Base-by-base conservation (phyloP, 2,888 invertebrate genomes). In the Protophormia terraenovae region DNA sequence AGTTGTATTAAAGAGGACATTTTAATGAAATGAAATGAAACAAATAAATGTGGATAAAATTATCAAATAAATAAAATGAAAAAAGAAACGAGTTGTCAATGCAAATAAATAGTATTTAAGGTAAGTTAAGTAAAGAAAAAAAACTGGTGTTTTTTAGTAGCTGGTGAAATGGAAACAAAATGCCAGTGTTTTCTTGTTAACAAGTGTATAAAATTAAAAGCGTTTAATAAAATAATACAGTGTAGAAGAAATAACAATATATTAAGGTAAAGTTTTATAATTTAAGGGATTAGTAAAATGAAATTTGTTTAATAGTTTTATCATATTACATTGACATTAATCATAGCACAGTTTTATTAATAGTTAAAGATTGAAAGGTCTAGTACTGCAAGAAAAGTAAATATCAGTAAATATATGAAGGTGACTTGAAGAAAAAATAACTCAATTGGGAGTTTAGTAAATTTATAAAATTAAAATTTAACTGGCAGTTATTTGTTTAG, bases 41-140 rank as follows among this genome's bases (percentile, higher is more conserved):
- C 29, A 29, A 29, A 16, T n/a, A 62, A 35, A 16, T 8, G 24
- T 53, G 16, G 19, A 32, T 22, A 19, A 27, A 45, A 29, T 22
- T 69, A 72, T 32, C 7, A 58, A 72, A 41, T 55, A 80, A 80
- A 53, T 55, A 41, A 73, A 79, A 66, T 45, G 1, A 58, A 58
- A 35, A 32, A 53, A 45, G 27, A 32, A 47, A 32, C 12, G 10
- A 69, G 53, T 47, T 67, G 55, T 73, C 58, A 80, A 75, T 75
- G 71, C 29, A 32, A 79, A 53, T 45, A 72, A 77, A 58, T 41
- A n/a, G n/a, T n/a, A 22, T 75, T 41, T 41, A n/a, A 32, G 32
- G 32, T 32, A 38, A 12, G 19, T 12, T 50, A 12, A 3, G 0
- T 10, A 50, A 50, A 50, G 24, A 45, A 7, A 55, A 29, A 0